Conservation (phyloP, 2,888 invertebrate species). For the Copidosoma aretas region DNA sequence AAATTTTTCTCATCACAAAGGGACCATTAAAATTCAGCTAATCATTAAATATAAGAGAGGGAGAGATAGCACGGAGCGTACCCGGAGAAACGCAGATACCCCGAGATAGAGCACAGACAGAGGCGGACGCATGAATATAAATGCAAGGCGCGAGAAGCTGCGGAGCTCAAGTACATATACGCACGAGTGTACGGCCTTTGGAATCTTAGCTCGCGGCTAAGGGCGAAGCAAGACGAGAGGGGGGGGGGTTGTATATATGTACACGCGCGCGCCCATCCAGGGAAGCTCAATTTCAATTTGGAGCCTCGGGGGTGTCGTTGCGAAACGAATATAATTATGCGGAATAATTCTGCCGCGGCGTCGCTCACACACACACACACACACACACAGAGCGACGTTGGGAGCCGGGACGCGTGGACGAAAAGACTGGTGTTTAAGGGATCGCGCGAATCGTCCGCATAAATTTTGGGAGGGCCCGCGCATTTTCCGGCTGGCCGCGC, state of each 20-base stretch:
- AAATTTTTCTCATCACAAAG: too few relatives aligned
- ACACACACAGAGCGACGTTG: too few relatives aligned
- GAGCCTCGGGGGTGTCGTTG: conserved; percentile 62
- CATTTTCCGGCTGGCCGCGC: conserved; percentile 27
- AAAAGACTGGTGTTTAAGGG: conserved; percentile 36
- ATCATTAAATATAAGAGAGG: too few relatives aligned
- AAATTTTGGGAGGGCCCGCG: conserved; percentile 26
- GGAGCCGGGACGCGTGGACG: background rate
- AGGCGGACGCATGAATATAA: conserved; percentile 30
- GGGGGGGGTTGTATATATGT: conserved; percentile 24
- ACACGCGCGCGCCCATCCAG: conserved; percentile 47
- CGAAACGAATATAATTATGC: conserved; percentile 63
- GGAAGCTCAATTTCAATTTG: conserved; percentile 63
- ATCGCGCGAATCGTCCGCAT: conserved; percentile 30
- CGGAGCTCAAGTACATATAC: too few relatives aligned
- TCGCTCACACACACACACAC: conserved; percentile 6
- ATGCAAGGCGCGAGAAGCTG: conserved; percentile 32
- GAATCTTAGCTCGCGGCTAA: conserved; percentile 56
- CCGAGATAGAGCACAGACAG: background rate
- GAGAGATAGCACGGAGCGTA: too few relatives aligned
- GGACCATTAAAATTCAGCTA: too few relatives aligned
- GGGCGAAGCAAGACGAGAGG: conserved; percentile 38
- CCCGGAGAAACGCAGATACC: too few relatives aligned
- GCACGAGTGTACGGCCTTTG: background rate
- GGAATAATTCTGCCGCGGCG: conserved; percentile 60